Conservation (phyloP, 1,140 invertebrate species). For the Zaprionus camerounensis region DNA sequence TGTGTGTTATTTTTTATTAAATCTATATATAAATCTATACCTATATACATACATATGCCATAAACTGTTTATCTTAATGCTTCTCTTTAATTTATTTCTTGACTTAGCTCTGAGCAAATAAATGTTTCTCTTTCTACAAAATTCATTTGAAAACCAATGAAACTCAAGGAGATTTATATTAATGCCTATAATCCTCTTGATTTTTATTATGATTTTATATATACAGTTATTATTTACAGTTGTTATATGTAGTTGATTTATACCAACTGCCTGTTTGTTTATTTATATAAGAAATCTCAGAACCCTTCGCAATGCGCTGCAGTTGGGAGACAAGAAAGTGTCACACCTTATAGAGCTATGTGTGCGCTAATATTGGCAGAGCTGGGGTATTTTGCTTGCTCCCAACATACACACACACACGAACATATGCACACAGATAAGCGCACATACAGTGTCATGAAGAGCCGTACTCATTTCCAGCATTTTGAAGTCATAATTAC, state of each 20-base stretch:
- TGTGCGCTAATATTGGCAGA: conserved; percentile 20
- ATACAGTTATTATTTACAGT: not conserved
- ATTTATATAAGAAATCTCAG: not conserved
- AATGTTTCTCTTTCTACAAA: not conserved
- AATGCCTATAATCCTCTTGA: not conserved
- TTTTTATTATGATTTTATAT: not conserved
- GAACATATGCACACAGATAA: not conserved
- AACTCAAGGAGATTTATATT: not conserved
- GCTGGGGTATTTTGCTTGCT: not conserved
- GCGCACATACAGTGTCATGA: not conserved
- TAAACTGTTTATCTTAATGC: too few relatives aligned
- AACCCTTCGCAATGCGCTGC: not conserved
- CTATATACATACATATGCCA: too few relatives aligned
- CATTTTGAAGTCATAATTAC: conserved; percentile 52
- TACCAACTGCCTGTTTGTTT: not conserved
- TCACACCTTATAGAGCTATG: not conserved
- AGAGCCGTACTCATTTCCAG: conserved; percentile 32
- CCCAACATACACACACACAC: not conserved
- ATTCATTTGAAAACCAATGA: not conserved
- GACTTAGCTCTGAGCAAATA: too few relatives aligned
- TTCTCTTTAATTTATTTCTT: too few relatives aligned
- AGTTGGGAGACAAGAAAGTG: conserved; percentile 15
- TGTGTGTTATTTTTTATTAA: too few relatives aligned
- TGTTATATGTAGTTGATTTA: not conserved
- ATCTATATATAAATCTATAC: too few relatives aligned